Evolutionary conservation across 2,113 vertebrate species (phyloP), one percentile per base, ranked within the genome.

Genomic region (Ranitomeya variabilis): DNA sequence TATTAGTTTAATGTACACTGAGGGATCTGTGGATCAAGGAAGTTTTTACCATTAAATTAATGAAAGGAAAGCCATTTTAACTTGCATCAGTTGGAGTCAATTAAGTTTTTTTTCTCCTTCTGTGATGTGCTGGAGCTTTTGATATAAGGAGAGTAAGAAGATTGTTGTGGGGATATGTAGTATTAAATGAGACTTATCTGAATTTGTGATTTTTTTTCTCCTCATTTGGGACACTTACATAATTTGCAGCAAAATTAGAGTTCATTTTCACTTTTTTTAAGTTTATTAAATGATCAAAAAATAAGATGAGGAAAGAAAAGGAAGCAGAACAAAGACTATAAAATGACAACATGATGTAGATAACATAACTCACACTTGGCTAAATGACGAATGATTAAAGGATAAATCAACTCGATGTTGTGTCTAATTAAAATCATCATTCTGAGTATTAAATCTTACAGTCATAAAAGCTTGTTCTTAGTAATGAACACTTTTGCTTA

Each of bases 111-210:
- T 37, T 62, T 66, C 73, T 67, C 5, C 6, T 15, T 54, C 80
- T 82, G 45, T 89, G 71, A 83, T 83, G 87, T 66, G 80, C 37
- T 66, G 18, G n/a, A 84, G 23, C 80, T 89, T 89, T 83, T 89
- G 71, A 89, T 89, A 64, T 64, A 45, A 74, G 69, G 14, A 83
- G 55, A 73, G 60, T 77, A 45, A 23, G 67, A 88, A 76, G 76
- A 79, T 74, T 45, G 54, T 86, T 74, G 60, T 80, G 45, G 74
- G 57, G 9, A 51, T 86, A 73, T n/a, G n/a, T 60, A 26, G n/a
- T 71, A 85, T 73, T 74, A 73, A 77, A 62, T 77, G 26, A 77
- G 77, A 85, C 52, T 26, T 77, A 76, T 77, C 84, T 59, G 31
- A 31, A 62, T 60, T 37, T 73, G 54, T 74, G n/a, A 14, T 57